phyloP scores from a whole-genome alignment of 2,797 vertebrate species.

The Amniataba percoides region DNA sequence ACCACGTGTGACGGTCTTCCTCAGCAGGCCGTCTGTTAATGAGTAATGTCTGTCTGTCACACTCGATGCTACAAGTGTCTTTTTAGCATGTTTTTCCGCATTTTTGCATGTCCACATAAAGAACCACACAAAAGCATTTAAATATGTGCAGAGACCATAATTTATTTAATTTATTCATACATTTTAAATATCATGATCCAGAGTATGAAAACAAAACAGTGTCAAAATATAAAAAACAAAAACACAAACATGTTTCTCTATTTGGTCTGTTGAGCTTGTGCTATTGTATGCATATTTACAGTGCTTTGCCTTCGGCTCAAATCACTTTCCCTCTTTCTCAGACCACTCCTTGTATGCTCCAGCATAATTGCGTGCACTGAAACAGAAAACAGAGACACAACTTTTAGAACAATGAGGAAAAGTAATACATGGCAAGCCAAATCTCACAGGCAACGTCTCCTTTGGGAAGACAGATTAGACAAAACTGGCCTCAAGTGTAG shows the following conservation, averaged over 20 bases:
- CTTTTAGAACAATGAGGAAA: background rate
- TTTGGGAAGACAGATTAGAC: background rate
- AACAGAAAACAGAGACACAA: conserved; percentile 53
- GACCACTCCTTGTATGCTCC: conserved; percentile 86
- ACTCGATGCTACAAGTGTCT: background rate
- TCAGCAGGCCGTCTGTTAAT: background rate
- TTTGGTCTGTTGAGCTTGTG: background rate
- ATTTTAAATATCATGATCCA: conserved; percentile 10
- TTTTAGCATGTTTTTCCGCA: background rate
- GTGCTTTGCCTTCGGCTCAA: background rate
- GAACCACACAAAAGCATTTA: background rate
- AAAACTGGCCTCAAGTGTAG: background rate
- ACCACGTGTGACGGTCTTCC: background rate
- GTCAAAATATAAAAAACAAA: conserved; percentile 7
- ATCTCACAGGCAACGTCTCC: background rate
- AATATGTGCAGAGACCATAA: background rate
- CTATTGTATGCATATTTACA: background rate
- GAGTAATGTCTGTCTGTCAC: background rate
- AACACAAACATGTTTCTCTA: background rate
- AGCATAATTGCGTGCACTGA: conserved; percentile 82
- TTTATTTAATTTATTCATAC: conserved; percentile 31
- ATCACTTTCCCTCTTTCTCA: conserved; percentile 76
- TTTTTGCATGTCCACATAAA: background rate
- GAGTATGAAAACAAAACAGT: conserved; percentile 1
- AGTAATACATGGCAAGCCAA: background rate